A percentile compares a stretch with the other conserved stretches of the same genome.
These are phyloP conservation scores for Drosophila anceps DNA, from an alignment of 2,888 invertebrate genomes.

Conservation along the genomic window DNA sequence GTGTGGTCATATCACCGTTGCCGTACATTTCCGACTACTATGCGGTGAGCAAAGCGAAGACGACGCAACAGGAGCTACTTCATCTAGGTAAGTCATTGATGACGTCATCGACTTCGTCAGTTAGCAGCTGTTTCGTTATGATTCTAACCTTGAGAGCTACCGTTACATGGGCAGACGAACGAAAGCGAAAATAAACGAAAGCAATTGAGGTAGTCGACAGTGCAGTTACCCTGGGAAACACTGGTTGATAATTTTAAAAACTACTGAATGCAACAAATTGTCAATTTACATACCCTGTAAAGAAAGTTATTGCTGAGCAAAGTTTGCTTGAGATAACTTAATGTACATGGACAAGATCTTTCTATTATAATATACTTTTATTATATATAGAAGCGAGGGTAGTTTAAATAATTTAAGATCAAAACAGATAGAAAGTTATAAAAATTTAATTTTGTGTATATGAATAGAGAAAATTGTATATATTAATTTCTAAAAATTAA, in stretches of 20 bases:
- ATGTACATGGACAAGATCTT: too few relatives aligned
- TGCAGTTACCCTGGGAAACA: slow-evolving; percentile 1
- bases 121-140: slow-evolving; percentile 38
- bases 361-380: too few relatives aligned
- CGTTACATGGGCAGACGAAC: slow-evolving; percentile 14
- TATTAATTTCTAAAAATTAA: background rate
- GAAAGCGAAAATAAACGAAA: slow-evolving; percentile 1
- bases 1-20: slow-evolving; percentile 51
- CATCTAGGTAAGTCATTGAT: slow-evolving; percentile 26
- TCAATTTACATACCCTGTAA: background rate
- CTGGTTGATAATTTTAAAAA: background rate
- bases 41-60: slow-evolving; percentile 56
- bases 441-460: background rate
- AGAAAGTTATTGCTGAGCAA: background rate
- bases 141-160: slow-evolving; percentile 19
- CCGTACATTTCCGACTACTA: slow-evolving; percentile 76
- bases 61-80: slow-evolving; percentile 48
- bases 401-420: background rate
- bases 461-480: background rate
- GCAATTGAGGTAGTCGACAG: background rate
- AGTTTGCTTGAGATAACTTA: background rate
- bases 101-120: slow-evolving; percentile 27
- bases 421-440: background rate
- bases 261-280: too few relatives aligned
- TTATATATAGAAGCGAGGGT: background rate